Base-by-base conservation (phyloP, 1,140 invertebrate species). In the Steinernema feltiae region DNA sequence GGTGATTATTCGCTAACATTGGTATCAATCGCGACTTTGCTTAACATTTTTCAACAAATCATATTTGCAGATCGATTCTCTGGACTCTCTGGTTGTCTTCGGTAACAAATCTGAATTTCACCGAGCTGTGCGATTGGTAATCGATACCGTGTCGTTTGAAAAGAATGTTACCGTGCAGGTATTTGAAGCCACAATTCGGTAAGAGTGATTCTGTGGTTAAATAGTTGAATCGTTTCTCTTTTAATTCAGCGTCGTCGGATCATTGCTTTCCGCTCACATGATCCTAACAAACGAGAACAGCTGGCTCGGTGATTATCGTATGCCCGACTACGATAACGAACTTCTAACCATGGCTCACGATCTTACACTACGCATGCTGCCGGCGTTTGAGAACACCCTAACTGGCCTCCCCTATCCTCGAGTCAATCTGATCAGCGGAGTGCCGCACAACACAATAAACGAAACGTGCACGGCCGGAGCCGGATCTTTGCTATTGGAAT, bases 111-210 rank as follows among this genome's bases (percentile, higher is more conserved):
- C 82, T 74, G 90, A 91, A 82, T 92, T 92, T 82, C 88, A 90
- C 77, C 81, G 84, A 81, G 91, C 91, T 35, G 90, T 91, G 18
- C 83, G 88, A 76, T 84, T 90, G 41, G 88, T 92, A 2, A 88
- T 91, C 70, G 88, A 91, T 21, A 87, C 88, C 85, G 89, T 92
- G 1, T 87, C 87, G 32, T 92, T 92, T 85, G 89, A 91, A 80
- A 90, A 90, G 81, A 88, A 90, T 82, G 89, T 87, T 48, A 91
- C 90, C 30, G 90, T 92, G 15, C 91, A 92, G 86, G 90, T 92
- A 15, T 92, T 92, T 87, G 91, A 92, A 87, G 90, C 89, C 0
- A 91, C 90, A 73, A 91, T 91, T 53, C 88, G 90, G 90, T 91
- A 86, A 80, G 46, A 30, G 18, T 1, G 41, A 32, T n/a, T 41